A percentile compares a stretch with the other conserved stretches of the same genome.
Conservation (phyloP, 1,140 invertebrate genomes). For the Globodera ellingtonae region DNA sequence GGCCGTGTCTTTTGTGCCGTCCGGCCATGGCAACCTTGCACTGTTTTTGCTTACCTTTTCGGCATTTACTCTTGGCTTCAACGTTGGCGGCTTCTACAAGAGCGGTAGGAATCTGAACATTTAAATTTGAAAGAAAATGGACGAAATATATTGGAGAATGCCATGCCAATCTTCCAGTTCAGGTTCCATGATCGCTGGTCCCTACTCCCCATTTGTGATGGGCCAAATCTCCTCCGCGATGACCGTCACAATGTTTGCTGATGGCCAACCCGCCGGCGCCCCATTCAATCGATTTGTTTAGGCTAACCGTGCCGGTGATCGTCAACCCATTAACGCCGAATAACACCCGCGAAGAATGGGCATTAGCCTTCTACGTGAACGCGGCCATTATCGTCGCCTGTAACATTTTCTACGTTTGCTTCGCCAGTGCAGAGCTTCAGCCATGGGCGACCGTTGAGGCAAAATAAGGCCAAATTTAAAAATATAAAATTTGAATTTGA, state of each 20-base stretch:
- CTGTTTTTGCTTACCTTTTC: slow-evolving; percentile 27
- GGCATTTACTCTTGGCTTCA: slow-evolving; percentile 36
- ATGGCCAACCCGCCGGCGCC: not conserved
- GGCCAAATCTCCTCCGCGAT: slow-evolving; percentile 43
- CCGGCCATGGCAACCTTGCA: slow-evolving; percentile 26
- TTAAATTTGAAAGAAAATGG: not conserved
- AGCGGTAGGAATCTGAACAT: slow-evolving; percentile 17
- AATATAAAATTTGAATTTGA: too few relatives aligned
- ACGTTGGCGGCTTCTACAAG: slow-evolving; percentile 45
- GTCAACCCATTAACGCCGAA: slow-evolving; percentile 41
- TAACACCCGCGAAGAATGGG: slow-evolving; percentile 44
- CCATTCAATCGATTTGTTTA: not conserved
- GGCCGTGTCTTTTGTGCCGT: slow-evolving; percentile 33
- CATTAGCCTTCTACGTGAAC: slow-evolving; percentile 35
- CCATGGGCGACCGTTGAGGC: slow-evolving; percentile 32
- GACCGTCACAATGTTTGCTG: slow-evolving; percentile 37
- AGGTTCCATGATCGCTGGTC: slow-evolving; percentile 41
- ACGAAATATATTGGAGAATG: not conserved
- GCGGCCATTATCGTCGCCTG: slow-evolving; percentile 39
- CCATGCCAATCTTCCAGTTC: slow-evolving; percentile 7
- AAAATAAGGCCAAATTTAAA: too few relatives aligned
- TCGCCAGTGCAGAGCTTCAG: slow-evolving; percentile 34
- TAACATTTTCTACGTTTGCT: slow-evolving; percentile 41
- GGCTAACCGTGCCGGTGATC: slow-evolving; percentile 36
- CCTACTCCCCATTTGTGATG: slow-evolving; percentile 42